Base-by-base conservation (phyloP, 2,113 vertebrate species). In the Istiophorus platypterus region DNA sequence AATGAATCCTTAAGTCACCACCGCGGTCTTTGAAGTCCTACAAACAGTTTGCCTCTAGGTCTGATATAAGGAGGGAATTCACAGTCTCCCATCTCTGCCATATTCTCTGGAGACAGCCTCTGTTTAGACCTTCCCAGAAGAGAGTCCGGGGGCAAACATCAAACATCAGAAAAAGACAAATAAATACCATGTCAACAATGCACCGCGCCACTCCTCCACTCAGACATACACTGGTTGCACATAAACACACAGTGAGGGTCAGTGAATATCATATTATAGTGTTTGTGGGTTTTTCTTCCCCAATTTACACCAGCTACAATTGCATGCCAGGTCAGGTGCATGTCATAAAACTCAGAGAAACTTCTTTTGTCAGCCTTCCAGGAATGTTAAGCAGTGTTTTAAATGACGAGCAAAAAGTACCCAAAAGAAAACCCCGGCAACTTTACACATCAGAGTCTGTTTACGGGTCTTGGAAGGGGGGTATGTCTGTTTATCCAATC, bases 101-200 rank as follows among this genome's bases (percentile, higher is more conserved):
- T 26, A 17, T 64, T 80, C 74, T 67, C 69, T 45, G 27, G 71
- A 69, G 84, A 81, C 47, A n/a, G 14, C 0, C 10, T 57, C 17
- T 71, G 61, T 82, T 82, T 62, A 27, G 39, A 37, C n/a, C 37
- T 66, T 81, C 56, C 41, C 34, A 39, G 34, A 64, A 62, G 39
- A 61, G 24, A 69, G 58, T 81, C 58, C 69, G 26, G 72, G 29
- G 57, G 9, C 24, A 51, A 34, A 41, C 57, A 78, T 59, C 17
- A 76, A 57, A 89, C 56, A 31, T 29, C 49, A 73, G 56, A 64
- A 71, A 68, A 39, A 66, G 2, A 72, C 42, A 84, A 82, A 90
- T 37, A 89, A 88, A 87, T 11, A 52, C 17, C n/a, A 31, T 45
- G 20, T 78, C 66, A 67, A 4, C 18, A 22, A 41, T 61, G n/a